phyloP scores from a whole-genome alignment of 2,888 invertebrate species.

The Amblyjoppa fuscipennis region DNA sequence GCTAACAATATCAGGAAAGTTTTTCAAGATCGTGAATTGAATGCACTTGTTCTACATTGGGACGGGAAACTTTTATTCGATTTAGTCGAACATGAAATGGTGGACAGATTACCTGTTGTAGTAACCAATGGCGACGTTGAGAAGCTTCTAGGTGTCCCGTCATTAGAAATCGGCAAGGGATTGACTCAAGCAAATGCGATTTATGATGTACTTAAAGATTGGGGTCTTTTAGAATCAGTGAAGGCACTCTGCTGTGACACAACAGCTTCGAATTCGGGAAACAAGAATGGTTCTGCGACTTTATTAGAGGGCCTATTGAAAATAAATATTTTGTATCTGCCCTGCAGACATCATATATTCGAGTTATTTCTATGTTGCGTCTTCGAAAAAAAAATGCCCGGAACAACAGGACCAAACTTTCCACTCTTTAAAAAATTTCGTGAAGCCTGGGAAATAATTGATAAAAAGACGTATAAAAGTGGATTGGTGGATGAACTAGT shows the following conservation, averaged over 20 bases:
- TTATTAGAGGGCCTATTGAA: slow-evolving; percentile 71
- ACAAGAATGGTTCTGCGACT: slow-evolving; percentile 70
- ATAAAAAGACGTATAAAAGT: slow-evolving; percentile 41
- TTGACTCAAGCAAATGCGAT: slow-evolving; percentile 60
- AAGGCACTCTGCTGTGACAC: slow-evolving; percentile 73
- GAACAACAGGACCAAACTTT: slow-evolving; percentile 67
- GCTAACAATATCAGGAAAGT: slow-evolving; percentile 62
- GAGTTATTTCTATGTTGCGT: slow-evolving; percentile 72
- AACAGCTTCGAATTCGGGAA: slow-evolving; percentile 73
- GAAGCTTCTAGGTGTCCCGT: slow-evolving; percentile 68
- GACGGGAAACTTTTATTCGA: slow-evolving; percentile 72
- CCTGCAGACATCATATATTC: slow-evolving; percentile 75
- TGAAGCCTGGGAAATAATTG: slow-evolving; percentile 60
- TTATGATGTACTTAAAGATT: slow-evolving; percentile 61
- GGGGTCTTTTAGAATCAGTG: slow-evolving; percentile 68
- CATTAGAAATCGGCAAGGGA: slow-evolving; percentile 64
- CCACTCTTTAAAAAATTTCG: slow-evolving; percentile 69
- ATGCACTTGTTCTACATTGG: slow-evolving; percentile 72
- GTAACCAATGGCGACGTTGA: slow-evolving; percentile 64
- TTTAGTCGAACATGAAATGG: slow-evolving; percentile 53
- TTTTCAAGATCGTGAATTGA: slow-evolving; percentile 62
- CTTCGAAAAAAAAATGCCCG: slow-evolving; percentile 69
- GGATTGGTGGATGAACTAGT: slow-evolving; percentile 49
- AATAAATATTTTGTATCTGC: slow-evolving; percentile 66
- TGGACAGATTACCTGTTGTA: slow-evolving; percentile 71